These are phyloP conservation scores for Automeris io DNA, from an alignment of 2,888 invertebrate species.

Conservation along the genomic window DNA sequence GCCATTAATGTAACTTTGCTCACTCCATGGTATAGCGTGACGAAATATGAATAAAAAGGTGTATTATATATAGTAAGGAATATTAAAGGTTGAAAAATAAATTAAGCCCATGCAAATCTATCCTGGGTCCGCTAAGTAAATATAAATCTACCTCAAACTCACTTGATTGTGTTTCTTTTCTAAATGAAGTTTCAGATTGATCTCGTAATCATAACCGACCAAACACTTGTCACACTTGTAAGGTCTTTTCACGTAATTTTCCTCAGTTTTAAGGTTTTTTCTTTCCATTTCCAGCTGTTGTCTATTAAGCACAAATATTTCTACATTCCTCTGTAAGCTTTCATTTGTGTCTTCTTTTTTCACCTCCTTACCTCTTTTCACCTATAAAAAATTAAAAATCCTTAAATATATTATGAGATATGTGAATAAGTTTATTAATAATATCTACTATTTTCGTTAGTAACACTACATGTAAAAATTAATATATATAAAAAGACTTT, in stretches of 20 bases:
- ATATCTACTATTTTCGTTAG: not conserved
- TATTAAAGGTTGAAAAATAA: too few relatives aligned
- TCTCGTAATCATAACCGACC: constrained; percentile 24
- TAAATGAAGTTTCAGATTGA: constrained; percentile 20
- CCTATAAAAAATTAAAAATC: not conserved
- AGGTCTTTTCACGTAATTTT: constrained; percentile 23
- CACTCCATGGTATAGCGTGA: too few relatives aligned
- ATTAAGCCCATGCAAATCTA: too few relatives aligned
- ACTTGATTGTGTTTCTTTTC: constrained; percentile 13
- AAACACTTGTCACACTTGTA: constrained; percentile 25
- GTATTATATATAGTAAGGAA: too few relatives aligned
- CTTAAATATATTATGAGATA: not conserved
- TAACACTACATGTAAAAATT: too few relatives aligned
- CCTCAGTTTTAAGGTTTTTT: constrained; percentile 2
- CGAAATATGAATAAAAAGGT: too few relatives aligned
- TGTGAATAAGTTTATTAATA: not conserved
- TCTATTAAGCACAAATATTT: not conserved
- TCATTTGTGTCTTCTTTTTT: not conserved
- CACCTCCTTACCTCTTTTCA: not conserved
- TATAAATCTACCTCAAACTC: not conserved
- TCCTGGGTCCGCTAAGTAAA: not conserved
- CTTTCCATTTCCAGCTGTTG: constrained; percentile 6
- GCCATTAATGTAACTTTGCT: too few relatives aligned
- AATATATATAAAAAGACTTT: too few relatives aligned
- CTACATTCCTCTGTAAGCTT: not conserved